Evolutionary conservation across 2,888 invertebrate genomes (phyloP).

Genomic region (Thalpophila matura): DNA sequence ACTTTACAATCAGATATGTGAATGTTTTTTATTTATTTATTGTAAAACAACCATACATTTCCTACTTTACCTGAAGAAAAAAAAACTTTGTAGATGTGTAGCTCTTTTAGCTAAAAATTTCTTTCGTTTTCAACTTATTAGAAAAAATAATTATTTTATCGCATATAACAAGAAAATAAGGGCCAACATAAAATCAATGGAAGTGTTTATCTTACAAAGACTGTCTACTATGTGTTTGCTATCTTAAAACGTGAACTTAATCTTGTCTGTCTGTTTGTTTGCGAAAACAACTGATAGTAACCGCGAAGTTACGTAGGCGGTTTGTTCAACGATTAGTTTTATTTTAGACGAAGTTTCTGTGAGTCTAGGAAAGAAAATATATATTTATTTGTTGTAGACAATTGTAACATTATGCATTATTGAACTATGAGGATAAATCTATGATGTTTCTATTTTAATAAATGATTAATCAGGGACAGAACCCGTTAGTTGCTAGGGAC

Average conservation of each 20-base stretch:
- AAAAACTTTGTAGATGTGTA: no score
- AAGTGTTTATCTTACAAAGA: slow-evolving; percentile 39
- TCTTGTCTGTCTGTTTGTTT: slow-evolving; percentile 59
- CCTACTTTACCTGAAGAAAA: no score
- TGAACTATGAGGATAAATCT: background rate
- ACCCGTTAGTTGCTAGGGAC: background rate
- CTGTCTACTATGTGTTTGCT: slow-evolving; percentile 44
- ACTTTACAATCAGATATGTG: background rate
- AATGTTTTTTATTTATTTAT: slow-evolving; percentile 7
- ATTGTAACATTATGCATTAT: background rate
- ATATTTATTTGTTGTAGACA: background rate
- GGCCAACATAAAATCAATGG: slow-evolving; percentile 34
- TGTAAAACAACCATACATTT: no score
- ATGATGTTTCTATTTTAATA: background rate
- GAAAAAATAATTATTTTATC: background rate
- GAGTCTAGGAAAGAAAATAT: background rate
- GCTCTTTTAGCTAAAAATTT: no score
- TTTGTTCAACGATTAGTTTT: slow-evolving; percentile 53
- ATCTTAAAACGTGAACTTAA: slow-evolving; percentile 53
- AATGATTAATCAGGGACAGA: no score
- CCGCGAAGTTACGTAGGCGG: slow-evolving; percentile 32
- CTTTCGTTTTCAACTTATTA: background rate
- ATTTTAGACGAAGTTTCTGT: slow-evolving; percentile 27
- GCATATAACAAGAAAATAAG: slow-evolving; percentile 4
- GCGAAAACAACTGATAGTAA: slow-evolving; percentile 48